Conservation (phyloP, 2,888 invertebrate species). For the Torymus auratus region DNA sequence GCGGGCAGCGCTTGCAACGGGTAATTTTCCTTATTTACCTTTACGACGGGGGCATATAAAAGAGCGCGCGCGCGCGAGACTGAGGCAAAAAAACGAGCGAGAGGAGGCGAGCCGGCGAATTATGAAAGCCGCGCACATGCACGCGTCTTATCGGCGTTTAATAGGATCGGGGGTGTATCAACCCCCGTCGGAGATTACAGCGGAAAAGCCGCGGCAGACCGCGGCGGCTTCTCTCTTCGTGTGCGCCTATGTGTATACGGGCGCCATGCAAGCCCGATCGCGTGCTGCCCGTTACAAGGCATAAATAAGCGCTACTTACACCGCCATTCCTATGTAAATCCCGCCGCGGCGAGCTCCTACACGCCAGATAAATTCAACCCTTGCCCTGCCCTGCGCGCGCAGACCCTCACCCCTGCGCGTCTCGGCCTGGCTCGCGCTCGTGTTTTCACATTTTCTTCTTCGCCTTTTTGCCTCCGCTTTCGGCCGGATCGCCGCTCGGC, state of each 20-base stretch:
- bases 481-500: too few relatives aligned
- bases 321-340: slow-evolving; percentile 69
- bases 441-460: slow-evolving; percentile 3
- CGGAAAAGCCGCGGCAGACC: neutral
- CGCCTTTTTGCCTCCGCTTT: too few relatives aligned
- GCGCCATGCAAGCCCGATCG: slow-evolving; percentile 59
- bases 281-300: slow-evolving; percentile 66
- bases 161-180: slow-evolving; percentile 53
- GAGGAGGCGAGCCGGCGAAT: slow-evolving; percentile 1
- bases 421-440: neutral
- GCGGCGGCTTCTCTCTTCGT: too few relatives aligned
- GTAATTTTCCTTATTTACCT: slow-evolving; percentile 52
- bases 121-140: too few relatives aligned
- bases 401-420: neutral
- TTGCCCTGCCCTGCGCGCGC: neutral
- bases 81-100: slow-evolving; percentile 3
- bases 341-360: slow-evolving; percentile 45
- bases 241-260: too few relatives aligned
- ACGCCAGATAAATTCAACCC: slow-evolving; percentile 63
- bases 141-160: slow-evolving; percentile 51
- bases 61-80: neutral
- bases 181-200: neutral
- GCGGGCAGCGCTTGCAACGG: neutral
- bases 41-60: slow-evolving; percentile 36
- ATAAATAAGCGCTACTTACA: slow-evolving; percentile 71